Base-by-base conservation (phyloP, 2,888 invertebrate species). In the Drosophila longiperda region DNA sequence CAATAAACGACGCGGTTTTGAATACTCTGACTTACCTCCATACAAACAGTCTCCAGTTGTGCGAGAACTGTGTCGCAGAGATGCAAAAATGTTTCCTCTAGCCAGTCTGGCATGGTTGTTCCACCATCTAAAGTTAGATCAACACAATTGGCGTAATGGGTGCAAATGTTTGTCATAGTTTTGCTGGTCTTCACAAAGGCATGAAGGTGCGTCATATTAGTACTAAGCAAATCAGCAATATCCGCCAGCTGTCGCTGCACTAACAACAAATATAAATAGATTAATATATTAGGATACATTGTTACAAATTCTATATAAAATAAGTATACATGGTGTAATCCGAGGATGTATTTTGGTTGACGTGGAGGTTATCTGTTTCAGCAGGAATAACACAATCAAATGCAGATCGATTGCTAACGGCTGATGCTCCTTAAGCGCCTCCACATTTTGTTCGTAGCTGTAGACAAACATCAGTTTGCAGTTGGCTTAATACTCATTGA, bases 131-230 rank as follows among this genome's bases (percentile, higher is more conserved):
- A 40, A 29, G 9, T 36, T 20, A 8, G 23, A 6, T 62, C 55
- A 8, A 36, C 17, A 9, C 26, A 29, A 3, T 29, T 55, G n/a
- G 48, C 26, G 48, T 76, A 86, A 49, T 87, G 81, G 0, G 61
- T 34, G 36, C 81, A 82, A 8, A 91, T 74, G 11, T 54, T 77
- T 1, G 78, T 73, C 54, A 91, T 63, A 1, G 77, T 68, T 54
- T 88, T 82, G 77, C 90, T 86, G 5, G 90, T 88, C 52, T 83
- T 80, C 1, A 90, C 54, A 42, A 78, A 66, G 2, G 67, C 54
- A 34, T 78, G 65, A 20, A 86, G 52, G 55, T 87, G 20, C 34
- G 33, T n/a, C 33, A 63, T 7, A 17, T 58, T 54, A 9, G 17
- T 8, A 15, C 73, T 40, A 0, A 83, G 48, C 11, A 65, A 69